Evolutionary conservation across 1,140 invertebrate species (phyloP).

Genomic region (Zaprionus davidi): DNA sequence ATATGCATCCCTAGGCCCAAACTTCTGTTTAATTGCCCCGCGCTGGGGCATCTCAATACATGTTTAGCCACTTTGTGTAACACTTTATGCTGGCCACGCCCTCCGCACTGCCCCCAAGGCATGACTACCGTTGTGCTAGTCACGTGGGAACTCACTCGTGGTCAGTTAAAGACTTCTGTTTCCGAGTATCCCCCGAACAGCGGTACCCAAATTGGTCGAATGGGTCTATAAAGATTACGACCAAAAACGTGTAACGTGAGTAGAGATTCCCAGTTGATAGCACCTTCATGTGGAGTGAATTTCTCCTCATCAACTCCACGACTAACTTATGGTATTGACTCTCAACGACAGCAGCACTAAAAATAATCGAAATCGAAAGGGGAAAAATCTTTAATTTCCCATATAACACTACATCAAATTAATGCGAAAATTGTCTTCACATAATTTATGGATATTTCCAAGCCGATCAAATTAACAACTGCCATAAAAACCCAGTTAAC

Average conservation of each 20-base stretch:
- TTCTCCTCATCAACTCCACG: slow-evolving; percentile 3
- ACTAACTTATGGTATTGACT: not conserved
- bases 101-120: slow-evolving; percentile 12
- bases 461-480: not conserved
- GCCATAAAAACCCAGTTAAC: not conserved
- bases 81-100: slow-evolving; percentile 77
- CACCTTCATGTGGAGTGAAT: not conserved
- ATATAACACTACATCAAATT: slow-evolving; percentile 7
- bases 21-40: slow-evolving; percentile 70
- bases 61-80: slow-evolving; percentile 81
- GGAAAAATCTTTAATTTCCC: slow-evolving; percentile 5
- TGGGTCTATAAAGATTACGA: slow-evolving; percentile 5
- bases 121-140: slow-evolving; percentile 61
- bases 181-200: not conserved
- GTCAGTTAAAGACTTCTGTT: not conserved
- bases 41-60: slow-evolving; percentile 77
- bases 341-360: not conserved
- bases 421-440: slow-evolving; percentile 2
- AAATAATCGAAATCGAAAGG: slow-evolving; percentile 9
- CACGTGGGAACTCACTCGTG: slow-evolving; percentile 52
- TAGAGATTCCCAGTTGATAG: not conserved
- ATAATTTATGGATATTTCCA: slow-evolving; percentile 3
- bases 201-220: not conserved
- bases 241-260: slow-evolving; percentile 1
- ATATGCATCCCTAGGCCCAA: slow-evolving; percentile 54